These are phyloP conservation scores for Theonella swinhoei DNA, from an alignment of 37 sponge, comb jelly and placozoan genomes.

Conservation along the genomic window DNA sequence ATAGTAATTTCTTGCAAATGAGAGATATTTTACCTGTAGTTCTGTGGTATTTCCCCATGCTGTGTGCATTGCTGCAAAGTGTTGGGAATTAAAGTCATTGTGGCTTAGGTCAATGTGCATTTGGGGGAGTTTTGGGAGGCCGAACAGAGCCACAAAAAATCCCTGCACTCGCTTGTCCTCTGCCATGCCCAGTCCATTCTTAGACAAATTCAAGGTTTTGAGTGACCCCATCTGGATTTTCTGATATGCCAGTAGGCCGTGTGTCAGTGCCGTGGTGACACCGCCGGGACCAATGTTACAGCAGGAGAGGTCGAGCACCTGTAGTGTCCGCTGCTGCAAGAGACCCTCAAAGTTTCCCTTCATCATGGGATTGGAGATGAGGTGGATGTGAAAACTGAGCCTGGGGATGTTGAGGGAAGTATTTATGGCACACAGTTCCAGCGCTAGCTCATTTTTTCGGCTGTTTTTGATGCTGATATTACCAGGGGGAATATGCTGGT, in stretches of 20 bases:
- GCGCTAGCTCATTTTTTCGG: neutral
- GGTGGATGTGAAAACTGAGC: neutral
- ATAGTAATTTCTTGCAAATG: neutral
- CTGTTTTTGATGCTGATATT: neutral
- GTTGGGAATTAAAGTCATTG: neutral
- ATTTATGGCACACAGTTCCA: neutral
- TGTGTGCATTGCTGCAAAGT: neutral
- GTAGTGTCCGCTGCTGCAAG: slow-evolving; percentile 31
- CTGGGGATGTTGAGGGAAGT: neutral
- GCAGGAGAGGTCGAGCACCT: slow-evolving; percentile 75
- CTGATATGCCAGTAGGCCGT: neutral
- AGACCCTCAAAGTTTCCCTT: neutral
- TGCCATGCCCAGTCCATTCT: neutral
- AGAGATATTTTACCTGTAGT: neutral
- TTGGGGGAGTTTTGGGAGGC: neutral
- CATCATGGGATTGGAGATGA: neutral
- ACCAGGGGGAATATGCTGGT: neutral
- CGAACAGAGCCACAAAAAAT: neutral
- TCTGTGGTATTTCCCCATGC: neutral
- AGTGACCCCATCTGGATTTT: neutral
- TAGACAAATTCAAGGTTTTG: neutral
- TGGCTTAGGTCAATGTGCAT: slow-evolving; percentile 2
- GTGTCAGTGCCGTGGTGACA: neutral
- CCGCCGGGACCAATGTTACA: slow-evolving; percentile 45
- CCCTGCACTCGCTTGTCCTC: neutral